Base-by-base conservation (phyloP, 2,888 invertebrate species). In the Coelopa pilipes region DNA sequence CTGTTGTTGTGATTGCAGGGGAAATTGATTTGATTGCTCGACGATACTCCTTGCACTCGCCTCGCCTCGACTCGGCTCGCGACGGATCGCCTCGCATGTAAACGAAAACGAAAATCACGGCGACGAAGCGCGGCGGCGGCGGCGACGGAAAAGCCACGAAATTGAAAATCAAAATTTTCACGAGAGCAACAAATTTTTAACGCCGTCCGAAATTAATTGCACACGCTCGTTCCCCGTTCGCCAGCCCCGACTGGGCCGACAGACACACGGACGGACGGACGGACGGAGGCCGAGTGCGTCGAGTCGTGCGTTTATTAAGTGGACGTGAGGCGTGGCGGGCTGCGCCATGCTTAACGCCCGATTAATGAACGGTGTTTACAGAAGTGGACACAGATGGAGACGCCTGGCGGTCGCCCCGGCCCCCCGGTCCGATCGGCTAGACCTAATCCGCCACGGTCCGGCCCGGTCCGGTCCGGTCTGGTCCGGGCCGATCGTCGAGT, bases 291-390 rank as follows among this genome's bases (percentile, higher is more conserved):
- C 34, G 34, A n/a, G n/a, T 34, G 34, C 34, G 34, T 34, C 34
- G 34, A 19, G 57, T n/a, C 55, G 67, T 67, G 49, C 65, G 66
- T 67, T 72, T 67, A 66, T 72, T 72, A 72, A 72, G 72, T 72
- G 66, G 72, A 72, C 62, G 63, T 50, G 70, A 34, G 34, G 34
- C 34, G 7, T 34, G 34, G 34, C 62, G 70, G 47, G 62, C 24
- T 49, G 55, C 57, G 50, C 62, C 70, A 59, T 70, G 70, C 59
- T 70, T 10, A 59, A 60, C 49, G 70, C 59, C 24, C 45, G 60
- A 70, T 59, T 59, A 70, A 70, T 70, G 60, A 59, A 70, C 59
- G 70, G 70, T 59, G 70, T 59, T 57, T 59, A 57, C 59, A 66
- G 19, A 50, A 66, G 24, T 49, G 49, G 66, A 13, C 66, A 49